These are phyloP conservation scores for Lutjanus campechanus DNA, from an alignment of 2,797 vertebrate genomes.

Conservation along the genomic window DNA sequence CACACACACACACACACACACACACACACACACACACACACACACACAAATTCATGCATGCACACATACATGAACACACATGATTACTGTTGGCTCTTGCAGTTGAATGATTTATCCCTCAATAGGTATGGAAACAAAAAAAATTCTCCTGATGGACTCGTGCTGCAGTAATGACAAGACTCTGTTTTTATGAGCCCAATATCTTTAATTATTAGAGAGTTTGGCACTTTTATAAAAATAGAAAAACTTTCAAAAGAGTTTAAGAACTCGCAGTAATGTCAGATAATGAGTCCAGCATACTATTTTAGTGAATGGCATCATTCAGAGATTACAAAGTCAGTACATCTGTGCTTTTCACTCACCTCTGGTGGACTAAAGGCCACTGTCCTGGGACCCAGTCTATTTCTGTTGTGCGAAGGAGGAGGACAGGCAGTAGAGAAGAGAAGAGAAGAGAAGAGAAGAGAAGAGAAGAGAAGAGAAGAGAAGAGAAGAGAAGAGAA, in stretches of 20 bases:
- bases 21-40: neutral
- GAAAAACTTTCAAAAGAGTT: slow-evolving; percentile 28
- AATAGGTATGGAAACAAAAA: neutral
- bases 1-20: neutral
- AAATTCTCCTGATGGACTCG: neutral
- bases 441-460: neutral
- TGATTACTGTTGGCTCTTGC: neutral
- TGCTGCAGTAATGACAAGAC: neutral
- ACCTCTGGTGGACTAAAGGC: slow-evolving; percentile 34
- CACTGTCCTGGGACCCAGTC: slow-evolving; percentile 36
- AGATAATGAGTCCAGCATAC: slow-evolving; percentile 29
- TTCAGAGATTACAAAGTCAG: slow-evolving; percentile 56
- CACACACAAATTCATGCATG: neutral
- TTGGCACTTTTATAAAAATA: neutral
- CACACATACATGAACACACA: neutral
- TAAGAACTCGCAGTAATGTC: slow-evolving; percentile 14
- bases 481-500: neutral
- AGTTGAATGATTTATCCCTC: slow-evolving; percentile 6
- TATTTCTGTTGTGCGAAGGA: slow-evolving; percentile 42
- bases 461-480: neutral
- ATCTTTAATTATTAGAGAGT: slow-evolving; percentile 8
- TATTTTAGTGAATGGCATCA: slow-evolving; percentile 47
- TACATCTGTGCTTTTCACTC: slow-evolving; percentile 54
- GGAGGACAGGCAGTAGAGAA: neutral
- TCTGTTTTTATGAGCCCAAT: neutral